Evolutionary conservation across 2,113 vertebrate species (phyloP).

Genomic region (Rhinoderma darwinii): DNA sequence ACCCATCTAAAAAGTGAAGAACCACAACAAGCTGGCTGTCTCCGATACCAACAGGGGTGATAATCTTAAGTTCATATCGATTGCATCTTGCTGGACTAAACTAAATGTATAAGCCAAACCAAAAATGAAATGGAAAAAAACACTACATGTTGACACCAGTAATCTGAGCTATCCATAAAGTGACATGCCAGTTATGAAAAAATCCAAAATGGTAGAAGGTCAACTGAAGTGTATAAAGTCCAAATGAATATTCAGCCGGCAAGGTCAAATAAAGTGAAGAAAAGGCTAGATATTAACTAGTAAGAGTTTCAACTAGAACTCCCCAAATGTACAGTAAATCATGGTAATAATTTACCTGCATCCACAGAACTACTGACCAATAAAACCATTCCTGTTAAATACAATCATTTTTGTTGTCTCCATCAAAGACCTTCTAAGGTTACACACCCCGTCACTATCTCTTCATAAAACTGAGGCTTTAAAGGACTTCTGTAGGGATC

Average conservation of each 20-base stretch:
- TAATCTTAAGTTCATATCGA: not conserved
- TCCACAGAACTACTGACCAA: not conserved
- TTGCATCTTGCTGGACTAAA: not conserved
- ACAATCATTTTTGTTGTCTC: not conserved
- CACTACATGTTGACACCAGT: not conserved
- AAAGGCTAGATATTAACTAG: not conserved
- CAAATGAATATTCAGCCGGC: not conserved
- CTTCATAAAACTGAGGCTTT: not conserved
- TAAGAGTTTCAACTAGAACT: not conserved
- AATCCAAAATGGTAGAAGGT: not conserved
- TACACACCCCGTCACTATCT: not conserved
- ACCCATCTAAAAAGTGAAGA: not conserved
- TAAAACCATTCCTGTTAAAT: not conserved
- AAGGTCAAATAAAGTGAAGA: not conserved
- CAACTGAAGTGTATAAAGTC: not conserved
- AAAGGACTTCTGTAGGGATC: no score
- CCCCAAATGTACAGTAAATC: not conserved
- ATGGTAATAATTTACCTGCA: not conserved
- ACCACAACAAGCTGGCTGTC: not conserved
- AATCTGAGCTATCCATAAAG: not conserved
- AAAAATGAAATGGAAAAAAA: not conserved
- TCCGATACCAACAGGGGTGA: not conserved
- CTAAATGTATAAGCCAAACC: not conserved
- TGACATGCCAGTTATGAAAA: not conserved
- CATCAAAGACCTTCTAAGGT: not conserved